Conservation (phyloP, 2,888 invertebrate species). For the Calameuta filiformis region DNA sequence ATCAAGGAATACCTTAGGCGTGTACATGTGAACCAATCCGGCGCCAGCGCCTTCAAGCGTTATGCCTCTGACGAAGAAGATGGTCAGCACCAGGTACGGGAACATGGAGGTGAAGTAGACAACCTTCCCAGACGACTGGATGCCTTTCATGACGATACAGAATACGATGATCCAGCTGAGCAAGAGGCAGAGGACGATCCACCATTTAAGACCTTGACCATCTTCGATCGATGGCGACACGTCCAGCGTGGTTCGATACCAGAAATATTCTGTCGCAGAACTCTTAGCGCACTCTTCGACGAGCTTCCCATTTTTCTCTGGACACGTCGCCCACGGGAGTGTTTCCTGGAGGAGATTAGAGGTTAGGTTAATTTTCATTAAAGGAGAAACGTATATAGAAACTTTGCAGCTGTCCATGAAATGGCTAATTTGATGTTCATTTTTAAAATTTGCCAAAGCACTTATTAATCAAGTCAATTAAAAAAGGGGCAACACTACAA, state of each 20-base stretch:
- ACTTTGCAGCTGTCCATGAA: neutral
- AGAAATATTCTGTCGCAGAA: constrained; percentile 91
- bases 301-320: constrained; percentile 68
- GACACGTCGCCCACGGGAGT: constrained; percentile 88
- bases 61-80: constrained; percentile 92
- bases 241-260: constrained; percentile 91
- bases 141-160: constrained; percentile 96
- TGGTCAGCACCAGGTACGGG: constrained; percentile 92
- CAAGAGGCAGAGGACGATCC: constrained; percentile 89
- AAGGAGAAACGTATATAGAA: neutral
- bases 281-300: constrained; percentile 83
- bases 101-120: constrained; percentile 96
- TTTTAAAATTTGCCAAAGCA: neutral
- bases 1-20: constrained; percentile 78
- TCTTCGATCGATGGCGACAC: constrained; percentile 88
- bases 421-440: neutral
- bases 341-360: constrained; percentile 71
- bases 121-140: constrained; percentile 96
- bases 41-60: constrained; percentile 88
- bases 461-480: neutral
- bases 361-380: neutral
- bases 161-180: constrained; percentile 93
- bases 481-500: neutral
- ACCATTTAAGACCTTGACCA: constrained; percentile 89
- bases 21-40: constrained; percentile 91